Conservation (phyloP, 2,888 invertebrate species). For the Conomelus anceps region DNA sequence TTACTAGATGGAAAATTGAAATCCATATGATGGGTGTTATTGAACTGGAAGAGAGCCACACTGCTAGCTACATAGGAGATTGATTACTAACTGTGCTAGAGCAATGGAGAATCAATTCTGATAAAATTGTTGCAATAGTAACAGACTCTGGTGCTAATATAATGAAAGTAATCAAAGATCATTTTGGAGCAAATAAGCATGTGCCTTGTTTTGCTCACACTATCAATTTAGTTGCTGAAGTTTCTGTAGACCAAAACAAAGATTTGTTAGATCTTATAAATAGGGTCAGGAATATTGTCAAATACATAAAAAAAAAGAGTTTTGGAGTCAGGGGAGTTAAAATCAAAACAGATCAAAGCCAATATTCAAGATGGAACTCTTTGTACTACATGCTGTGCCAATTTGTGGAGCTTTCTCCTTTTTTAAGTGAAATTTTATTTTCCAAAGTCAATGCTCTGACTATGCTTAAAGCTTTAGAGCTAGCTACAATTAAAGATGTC, state of each 20-base stretch:
- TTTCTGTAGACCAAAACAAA: no score
- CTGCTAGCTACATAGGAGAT: no score
- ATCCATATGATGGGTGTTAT: no score
- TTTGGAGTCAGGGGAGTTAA: neutral
- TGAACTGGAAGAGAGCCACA: no score
- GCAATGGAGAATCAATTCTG: neutral
- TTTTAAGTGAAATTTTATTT: neutral
- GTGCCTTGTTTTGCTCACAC: slow-evolving; percentile 9
- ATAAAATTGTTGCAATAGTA: neutral
- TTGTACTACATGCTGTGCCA: neutral
- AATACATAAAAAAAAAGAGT: neutral
- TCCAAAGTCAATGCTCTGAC: neutral
- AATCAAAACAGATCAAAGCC: neutral
- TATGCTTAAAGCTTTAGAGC: neutral
- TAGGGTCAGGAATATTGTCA: neutral
- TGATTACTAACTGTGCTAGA: no score
- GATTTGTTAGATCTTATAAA: neutral
- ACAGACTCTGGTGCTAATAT: neutral
- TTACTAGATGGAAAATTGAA: no score
- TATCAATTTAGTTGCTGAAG: neutral
- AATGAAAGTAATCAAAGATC: neutral
- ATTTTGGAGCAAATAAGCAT: neutral
- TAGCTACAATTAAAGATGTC: neutral
- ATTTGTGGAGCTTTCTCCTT: neutral
- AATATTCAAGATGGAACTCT: slow-evolving; percentile 1